Percentiles rank a stretch among this genome's conserved stretches.
Evolutionary conservation across 2,888 invertebrate species (phyloP).

Genomic region (Thecophora atra): DNA sequence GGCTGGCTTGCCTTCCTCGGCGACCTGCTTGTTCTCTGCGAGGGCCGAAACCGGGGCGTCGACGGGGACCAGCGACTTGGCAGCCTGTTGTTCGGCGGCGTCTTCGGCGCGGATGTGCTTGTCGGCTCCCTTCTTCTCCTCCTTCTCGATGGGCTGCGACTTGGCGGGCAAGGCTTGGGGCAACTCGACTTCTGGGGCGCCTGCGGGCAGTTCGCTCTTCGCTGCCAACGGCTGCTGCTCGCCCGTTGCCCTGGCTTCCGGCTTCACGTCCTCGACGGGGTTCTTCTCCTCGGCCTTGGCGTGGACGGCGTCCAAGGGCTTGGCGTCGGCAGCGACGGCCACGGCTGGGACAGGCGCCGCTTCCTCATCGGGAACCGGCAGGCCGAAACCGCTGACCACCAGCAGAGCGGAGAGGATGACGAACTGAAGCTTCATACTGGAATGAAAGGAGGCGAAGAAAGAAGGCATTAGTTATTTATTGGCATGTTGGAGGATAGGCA

Average conservation of each 20-base stretch:
- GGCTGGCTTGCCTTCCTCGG: slow-evolving; percentile 45
- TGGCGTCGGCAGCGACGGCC: slow-evolving; percentile 47
- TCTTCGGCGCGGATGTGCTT: slow-evolving; percentile 50
- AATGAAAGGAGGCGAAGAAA: slow-evolving; percentile 35
- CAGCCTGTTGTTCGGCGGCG: slow-evolving; percentile 42
- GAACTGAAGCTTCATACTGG: slow-evolving; percentile 61
- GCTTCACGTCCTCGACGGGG: slow-evolving; percentile 42
- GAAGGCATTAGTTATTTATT: neutral
- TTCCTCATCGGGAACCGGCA: slow-evolving; percentile 62
- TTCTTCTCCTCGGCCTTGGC: slow-evolving; percentile 43
- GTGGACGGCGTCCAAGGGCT: slow-evolving; percentile 44
- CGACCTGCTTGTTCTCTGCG: slow-evolving; percentile 46
- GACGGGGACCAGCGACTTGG: slow-evolving; percentile 49
- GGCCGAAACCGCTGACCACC: slow-evolving; percentile 53
- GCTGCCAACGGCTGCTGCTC: too few species aligned
- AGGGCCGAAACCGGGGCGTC: slow-evolving; percentile 46
- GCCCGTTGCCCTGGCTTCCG: slow-evolving; percentile 44
- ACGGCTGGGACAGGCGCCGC: slow-evolving; percentile 52
- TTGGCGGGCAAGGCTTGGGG: slow-evolving; percentile 48
- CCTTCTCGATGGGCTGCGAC: slow-evolving; percentile 39
- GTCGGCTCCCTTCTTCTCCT: slow-evolving; percentile 45
- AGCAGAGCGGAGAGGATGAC: slow-evolving; percentile 56
- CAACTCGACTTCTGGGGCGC: slow-evolving; percentile 50
- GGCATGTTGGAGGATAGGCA: neutral
- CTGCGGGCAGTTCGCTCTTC: slow-evolving; percentile 45